Evolutionary conservation across 2,888 invertebrate genomes (phyloP), one percentile per base, ranked within the genome.

Genomic region (Cheilosia soror): DNA sequence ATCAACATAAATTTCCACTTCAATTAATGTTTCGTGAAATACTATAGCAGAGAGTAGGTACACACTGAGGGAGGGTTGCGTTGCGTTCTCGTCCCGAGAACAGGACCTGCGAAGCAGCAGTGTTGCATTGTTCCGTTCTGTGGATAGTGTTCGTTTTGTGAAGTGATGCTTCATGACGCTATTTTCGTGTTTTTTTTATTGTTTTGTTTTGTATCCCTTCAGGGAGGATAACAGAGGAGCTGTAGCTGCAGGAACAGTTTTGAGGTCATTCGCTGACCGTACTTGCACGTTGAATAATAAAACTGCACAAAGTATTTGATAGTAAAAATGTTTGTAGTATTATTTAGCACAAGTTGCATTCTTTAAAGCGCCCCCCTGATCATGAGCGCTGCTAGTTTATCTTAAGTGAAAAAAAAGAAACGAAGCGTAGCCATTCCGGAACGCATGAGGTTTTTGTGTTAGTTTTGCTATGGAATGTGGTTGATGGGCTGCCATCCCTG

Each of bases 261-360:
- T 84, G 79, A 79, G 83, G 79, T 84, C 63, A 65, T 37, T 37
- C 37, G 3, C 37, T 11, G 37, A 37, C 37, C 11, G 11, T 11
- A 37, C 20, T 0, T 51, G 58, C 29, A 25, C 42, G 13, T 29
- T 42, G 63, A 57, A 37, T 11, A 51, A 42, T 51, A n/a, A 33
- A 51, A 53, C 37, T 65, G 42, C 31, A 20, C 65, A 71, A 65
- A 51, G 69, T 44, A 57, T 63, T 71, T n/a, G 47, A 25, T 42
- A 72, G 71, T 78, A 73, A 83, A 83, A 83, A 83, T 66, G 66
- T 77, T 78, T 77, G 53, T 13, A 62, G 51, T 51, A 40, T 78
- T 72, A 58, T 69, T 37, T 6, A 47, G 40, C 40, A 68, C 13
- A 66, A 63, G 40, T 44, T 73, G 72, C 57, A 75, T 68, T 73